Conservation (phyloP, 2,888 invertebrate species). For the Lasioglossum pauxillum region DNA sequence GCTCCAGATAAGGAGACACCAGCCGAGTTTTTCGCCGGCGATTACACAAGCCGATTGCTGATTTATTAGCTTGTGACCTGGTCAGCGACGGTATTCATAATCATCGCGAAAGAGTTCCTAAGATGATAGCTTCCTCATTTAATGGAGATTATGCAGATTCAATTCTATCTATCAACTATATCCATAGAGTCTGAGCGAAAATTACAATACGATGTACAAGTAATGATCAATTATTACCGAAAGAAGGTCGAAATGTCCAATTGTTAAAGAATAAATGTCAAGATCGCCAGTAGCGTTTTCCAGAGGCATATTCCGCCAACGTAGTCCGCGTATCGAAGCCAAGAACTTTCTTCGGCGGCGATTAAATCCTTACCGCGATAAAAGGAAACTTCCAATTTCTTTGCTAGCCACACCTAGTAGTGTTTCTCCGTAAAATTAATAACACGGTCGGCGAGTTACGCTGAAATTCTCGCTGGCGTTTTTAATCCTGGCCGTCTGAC, state of each 20-base stretch:
- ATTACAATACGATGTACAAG: too few relatives aligned
- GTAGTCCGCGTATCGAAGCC: background rate
- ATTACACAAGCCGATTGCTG: background rate
- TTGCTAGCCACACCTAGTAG: background rate
- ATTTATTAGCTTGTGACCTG: background rate
- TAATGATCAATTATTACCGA: too few relatives aligned
- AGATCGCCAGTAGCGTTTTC: too few relatives aligned
- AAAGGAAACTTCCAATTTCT: background rate
- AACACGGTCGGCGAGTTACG: background rate
- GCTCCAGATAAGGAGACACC: background rate
- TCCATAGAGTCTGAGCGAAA: too few relatives aligned
- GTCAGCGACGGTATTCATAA: background rate
- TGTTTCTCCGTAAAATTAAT: conserved; percentile 1
- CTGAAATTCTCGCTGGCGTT: background rate
- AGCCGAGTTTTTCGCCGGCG: background rate
- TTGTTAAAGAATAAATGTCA: too few relatives aligned
- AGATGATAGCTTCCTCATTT: background rate
- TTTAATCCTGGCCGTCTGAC: conserved; percentile 6
- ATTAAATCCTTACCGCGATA: background rate
- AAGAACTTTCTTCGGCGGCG: background rate
- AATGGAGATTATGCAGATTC: too few relatives aligned
- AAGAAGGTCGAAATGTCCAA: too few relatives aligned
- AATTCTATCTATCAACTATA: too few relatives aligned
- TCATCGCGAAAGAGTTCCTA: background rate
- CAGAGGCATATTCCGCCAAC: background rate